These are phyloP conservation scores for Ariolimax columbianus DNA, from an alignment of 2,888 invertebrate species.

Conservation along the genomic window DNA sequence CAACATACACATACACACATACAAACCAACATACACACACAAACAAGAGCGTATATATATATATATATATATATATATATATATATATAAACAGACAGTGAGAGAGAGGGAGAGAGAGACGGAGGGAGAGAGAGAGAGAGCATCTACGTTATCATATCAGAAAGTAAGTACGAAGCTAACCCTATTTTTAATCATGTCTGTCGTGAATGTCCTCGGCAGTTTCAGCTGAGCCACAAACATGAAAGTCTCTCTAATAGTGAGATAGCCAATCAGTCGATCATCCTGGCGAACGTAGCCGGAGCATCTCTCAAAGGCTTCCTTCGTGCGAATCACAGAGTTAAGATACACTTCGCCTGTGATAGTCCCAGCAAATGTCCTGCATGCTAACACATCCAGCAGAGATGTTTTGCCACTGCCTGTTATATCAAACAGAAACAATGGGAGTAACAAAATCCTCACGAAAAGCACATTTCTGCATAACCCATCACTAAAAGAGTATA, in stretches of 20 bases:
- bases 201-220: constrained; percentile 78
- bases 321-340: constrained; percentile 88
- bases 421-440: no score
- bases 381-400: constrained; percentile 90
- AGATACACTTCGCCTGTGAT: constrained; percentile 92
- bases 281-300: constrained; percentile 94
- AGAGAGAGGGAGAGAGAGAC: constrained; percentile 32
- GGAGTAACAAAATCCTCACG: no score
- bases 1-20: no score
- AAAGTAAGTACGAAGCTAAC: constrained; percentile 7
- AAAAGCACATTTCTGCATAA: no score
- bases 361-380: constrained; percentile 84
- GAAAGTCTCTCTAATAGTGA: constrained; percentile 88
- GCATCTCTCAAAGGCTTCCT: constrained; percentile 68
- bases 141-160: not conserved
- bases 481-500: no score
- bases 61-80: not conserved
- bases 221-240: constrained; percentile 77
- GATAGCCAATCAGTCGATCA: constrained; percentile 88
- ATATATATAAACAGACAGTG: constrained; percentile 23
- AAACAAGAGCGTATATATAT: not conserved
- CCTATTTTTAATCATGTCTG: constrained; percentile 28
- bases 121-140: not conserved
- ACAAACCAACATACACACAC: not conserved
- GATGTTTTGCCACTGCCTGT: constrained; percentile 95